Evolutionary conservation across 2,797 vertebrate species (phyloP).

Genomic region (Megaceryle alcyon): DNA sequence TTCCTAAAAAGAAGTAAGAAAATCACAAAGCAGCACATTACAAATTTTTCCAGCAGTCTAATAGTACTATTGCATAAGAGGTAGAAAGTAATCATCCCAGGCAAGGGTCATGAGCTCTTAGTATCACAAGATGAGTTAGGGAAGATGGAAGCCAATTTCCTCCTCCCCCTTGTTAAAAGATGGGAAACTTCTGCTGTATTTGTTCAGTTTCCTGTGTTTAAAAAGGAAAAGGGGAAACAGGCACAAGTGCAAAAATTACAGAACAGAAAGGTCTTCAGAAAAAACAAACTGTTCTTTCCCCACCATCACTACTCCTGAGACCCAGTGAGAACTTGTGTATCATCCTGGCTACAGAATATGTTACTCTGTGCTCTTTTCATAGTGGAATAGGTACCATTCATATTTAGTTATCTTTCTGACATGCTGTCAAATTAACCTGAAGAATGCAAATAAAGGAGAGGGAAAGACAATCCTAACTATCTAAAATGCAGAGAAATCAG

Average conservation of each 20-base stretch:
- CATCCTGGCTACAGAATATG: neutral
- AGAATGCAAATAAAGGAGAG: constrained; percentile 1
- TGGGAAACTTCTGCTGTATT: neutral
- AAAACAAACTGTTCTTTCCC: neutral
- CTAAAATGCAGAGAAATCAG: neutral
- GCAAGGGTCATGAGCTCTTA: neutral
- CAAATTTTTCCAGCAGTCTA: neutral
- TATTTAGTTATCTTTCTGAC: neutral
- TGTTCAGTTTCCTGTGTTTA: neutral
- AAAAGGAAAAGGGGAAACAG: neutral
- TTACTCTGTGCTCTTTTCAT: neutral
- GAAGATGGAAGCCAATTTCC: neutral
- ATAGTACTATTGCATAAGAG: neutral
- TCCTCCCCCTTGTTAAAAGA: neutral
- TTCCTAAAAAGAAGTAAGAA: neutral
- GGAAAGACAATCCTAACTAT: constrained; percentile 4
- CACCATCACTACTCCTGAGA: neutral
- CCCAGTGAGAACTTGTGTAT: neutral
- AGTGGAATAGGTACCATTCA: neutral
- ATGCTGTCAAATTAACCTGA: constrained; percentile 5
- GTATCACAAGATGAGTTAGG: neutral
- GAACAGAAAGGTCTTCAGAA: neutral
- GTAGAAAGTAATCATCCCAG: neutral
- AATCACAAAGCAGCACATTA: neutral
- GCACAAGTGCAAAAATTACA: neutral